Conservation (phyloP, 2,113 vertebrate species). For the Stomatorhinus ivindoensis region DNA sequence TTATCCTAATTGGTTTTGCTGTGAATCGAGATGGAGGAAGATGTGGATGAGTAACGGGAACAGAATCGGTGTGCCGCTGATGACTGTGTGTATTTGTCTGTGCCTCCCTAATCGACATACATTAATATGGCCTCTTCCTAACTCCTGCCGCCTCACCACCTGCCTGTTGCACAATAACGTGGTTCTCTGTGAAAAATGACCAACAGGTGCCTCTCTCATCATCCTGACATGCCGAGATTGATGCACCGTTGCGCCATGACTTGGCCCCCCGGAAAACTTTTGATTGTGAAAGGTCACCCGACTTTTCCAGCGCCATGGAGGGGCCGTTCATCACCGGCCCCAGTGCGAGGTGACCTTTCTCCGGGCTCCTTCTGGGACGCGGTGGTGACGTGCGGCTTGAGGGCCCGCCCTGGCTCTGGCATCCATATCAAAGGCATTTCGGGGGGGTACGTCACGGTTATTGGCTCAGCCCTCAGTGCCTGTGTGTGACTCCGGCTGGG, state of each 20-base stretch:
- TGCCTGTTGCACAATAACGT: not conserved
- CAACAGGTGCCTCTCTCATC: conserved; percentile 5
- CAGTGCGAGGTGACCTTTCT: conserved; percentile 46
- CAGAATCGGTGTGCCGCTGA: not conserved
- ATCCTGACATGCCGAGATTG: conserved; percentile 9
- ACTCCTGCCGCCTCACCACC: not conserved
- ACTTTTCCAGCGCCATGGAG: conserved; percentile 29
- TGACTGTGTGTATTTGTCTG: not conserved
- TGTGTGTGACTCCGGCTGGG: not conserved
- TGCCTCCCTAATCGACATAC: conserved; percentile 6
- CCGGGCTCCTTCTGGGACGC: conserved; percentile 20
- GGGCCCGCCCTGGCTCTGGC: conserved; percentile 17
- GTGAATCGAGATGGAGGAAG: not conserved
- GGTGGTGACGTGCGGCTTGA: conserved; percentile 16
- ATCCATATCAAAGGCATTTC: conserved; percentile 43
- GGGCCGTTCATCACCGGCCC: conserved; percentile 42
- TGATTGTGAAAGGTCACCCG: conserved; percentile 46
- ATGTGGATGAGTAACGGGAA: not conserved
- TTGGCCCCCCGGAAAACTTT: conserved; percentile 31
- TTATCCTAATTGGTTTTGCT: conserved; percentile 7
- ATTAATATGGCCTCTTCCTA: not conserved
- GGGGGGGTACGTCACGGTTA: conserved; percentile 17
- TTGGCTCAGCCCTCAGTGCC: not conserved
- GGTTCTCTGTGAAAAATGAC: not conserved
- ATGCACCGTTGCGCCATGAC: conserved; percentile 20